phyloP scores from a whole-genome alignment of 2,797 vertebrate species.

The Triplophysa yarkandensis region DNA sequence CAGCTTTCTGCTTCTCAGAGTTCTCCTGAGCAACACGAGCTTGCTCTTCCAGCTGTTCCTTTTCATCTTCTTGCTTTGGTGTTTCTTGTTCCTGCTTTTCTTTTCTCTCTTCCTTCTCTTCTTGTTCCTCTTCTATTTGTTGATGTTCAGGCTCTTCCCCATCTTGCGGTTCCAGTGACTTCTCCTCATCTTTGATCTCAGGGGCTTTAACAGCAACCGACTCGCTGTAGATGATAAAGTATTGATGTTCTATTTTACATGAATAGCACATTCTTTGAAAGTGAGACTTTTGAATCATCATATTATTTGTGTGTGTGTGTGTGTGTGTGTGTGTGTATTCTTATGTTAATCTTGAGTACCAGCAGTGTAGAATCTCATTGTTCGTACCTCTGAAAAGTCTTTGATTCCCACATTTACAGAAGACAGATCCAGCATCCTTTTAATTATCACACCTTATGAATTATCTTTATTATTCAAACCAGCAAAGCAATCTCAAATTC shows the following conservation, averaged over 20 bases:
- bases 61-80: conserved; percentile 16
- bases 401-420: too few relatives aligned
- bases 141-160: conserved; percentile 39
- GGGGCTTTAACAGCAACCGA: conserved; percentile 42
- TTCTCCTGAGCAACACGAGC: conserved; percentile 1
- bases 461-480: too few relatives aligned
- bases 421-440: too few relatives aligned
- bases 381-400: too few relatives aligned
- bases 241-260: background rate
- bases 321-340: too few relatives aligned
- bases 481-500: too few relatives aligned
- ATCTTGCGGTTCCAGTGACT: conserved; percentile 51
- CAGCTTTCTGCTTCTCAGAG: conserved; percentile 43
- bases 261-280: background rate
- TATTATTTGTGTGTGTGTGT: too few relatives aligned
- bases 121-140: conserved; percentile 28
- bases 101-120: conserved; percentile 24
- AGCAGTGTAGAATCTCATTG: too few relatives aligned
- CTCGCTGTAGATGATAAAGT: conserved; percentile 56
- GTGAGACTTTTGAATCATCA: too few relatives aligned
- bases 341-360: too few relatives aligned
- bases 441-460: too few relatives aligned
- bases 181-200: conserved; percentile 46
- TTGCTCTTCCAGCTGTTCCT: background rate
- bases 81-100: conserved; percentile 34